Base-by-base conservation (phyloP, 2,113 vertebrate genomes). In the Upupa epops region DNA sequence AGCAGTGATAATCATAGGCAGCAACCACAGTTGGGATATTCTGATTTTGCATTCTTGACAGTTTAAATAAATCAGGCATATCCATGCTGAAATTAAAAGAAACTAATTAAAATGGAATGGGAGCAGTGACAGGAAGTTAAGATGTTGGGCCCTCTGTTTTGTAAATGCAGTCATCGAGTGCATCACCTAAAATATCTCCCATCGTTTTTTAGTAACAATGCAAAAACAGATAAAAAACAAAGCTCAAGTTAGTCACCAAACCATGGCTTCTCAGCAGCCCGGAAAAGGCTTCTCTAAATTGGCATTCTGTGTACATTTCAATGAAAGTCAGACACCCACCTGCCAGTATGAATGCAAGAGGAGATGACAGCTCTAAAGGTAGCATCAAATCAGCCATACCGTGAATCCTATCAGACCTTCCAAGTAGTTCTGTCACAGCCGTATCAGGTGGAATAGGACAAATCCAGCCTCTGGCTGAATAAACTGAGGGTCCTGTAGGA, bases 71-170 rank as follows among this genome's bases (percentile, higher is more conserved):
- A 17, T 77, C 56, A 25, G 42, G 29, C 26, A 80, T 12, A 66
- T 92, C 20, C 60, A 73, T 74, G 42, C 26, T 90, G 65, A 70
- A 90, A 89, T 80, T 48, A 74, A 51, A 83, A 85, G 24, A 83
- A 86, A 72, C 31, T 85, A 46, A 85, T 89, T 94, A 54, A 80
- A 79, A 95, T 86, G 64, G 45, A 96, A 94, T 11, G 32, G 60
- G 60, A 88, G 40, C 85, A 86, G 71, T 32, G 34, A 59, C 37
- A 85, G 72, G 64, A 95, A 91, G 68, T 55, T 74, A 70, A 71
- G 51, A 26, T 29, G 60, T 45, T 56, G n/a, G n/a, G 73, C 54
- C 72, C 19, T 84, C 32, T 86, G 32, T 26, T 83, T 91, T 86
- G 49, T 46, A 83, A 92, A 90, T 45, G 65, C 52, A 86, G 11